Evolutionary conservation across 1,140 invertebrate species (phyloP).

Genomic region (Charaxes varanes): DNA sequence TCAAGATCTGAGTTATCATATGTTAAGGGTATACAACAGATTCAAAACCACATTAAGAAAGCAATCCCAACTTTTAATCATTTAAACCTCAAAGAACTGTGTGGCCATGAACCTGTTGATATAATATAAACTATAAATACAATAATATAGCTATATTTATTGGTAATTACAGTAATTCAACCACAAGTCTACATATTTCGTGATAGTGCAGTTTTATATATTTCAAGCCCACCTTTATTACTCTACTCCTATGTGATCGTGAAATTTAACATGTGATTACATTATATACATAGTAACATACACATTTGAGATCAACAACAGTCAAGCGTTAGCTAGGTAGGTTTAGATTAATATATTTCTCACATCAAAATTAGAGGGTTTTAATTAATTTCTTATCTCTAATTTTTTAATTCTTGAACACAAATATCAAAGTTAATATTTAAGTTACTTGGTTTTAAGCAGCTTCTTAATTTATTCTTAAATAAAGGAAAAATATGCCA

Average conservation of each 20-base stretch:
- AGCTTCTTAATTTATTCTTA: no score
- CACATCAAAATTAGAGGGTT: slow-evolving; percentile 34
- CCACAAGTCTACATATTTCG: slow-evolving; percentile 60
- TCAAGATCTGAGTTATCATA: neutral
- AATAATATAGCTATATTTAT: slow-evolving; percentile 42
- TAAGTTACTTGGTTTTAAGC: no score
- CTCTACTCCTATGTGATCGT: slow-evolving; percentile 53
- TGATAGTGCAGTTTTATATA: slow-evolving; percentile 64
- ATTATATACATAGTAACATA: slow-evolving; percentile 69
- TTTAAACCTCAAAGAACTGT: no score
- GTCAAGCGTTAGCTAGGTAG: slow-evolving; percentile 63
- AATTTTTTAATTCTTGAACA: slow-evolving; percentile 14
- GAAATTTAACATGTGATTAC: slow-evolving; percentile 70
- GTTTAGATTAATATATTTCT: slow-evolving; percentile 34
- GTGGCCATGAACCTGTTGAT: slow-evolving; percentile 8
- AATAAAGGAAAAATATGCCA: slow-evolving; percentile 12
- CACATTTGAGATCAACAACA: slow-evolving; percentile 69
- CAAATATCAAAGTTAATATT: slow-evolving; percentile 7
- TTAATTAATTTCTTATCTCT: slow-evolving; percentile 22
- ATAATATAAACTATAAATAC: slow-evolving; percentile 28
- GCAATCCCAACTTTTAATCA: no score
- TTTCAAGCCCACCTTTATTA: slow-evolving; percentile 43
- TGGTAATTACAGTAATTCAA: slow-evolving; percentile 51
- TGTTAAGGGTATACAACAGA: neutral
- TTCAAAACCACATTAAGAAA: neutral